Evolutionary conservation across 2,113 vertebrate species (phyloP).

Genomic region (human (Homo sapiens)): DNA sequence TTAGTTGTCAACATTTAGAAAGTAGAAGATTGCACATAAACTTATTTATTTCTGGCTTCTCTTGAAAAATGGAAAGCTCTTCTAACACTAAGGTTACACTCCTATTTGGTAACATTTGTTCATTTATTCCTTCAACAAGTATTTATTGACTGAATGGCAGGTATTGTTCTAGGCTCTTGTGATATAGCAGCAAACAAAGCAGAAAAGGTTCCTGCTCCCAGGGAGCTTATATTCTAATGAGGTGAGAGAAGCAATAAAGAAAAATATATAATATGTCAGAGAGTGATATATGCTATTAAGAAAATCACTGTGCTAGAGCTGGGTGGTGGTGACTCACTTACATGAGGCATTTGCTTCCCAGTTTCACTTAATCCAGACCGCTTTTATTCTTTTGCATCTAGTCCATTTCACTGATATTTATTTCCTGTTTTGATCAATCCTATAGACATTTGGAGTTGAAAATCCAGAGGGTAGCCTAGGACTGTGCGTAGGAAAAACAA

Average conservation of each 20-base stretch:
- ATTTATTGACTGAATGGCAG: neutral
- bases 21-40: neutral
- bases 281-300: neutral
- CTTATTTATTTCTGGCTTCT: slow-evolving; percentile 33
- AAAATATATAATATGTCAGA: neutral
- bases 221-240: neutral
- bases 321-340: neutral
- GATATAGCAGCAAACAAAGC: neutral
- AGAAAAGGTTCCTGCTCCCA: neutral
- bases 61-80: slow-evolving; percentile 26
- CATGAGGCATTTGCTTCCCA: neutral
- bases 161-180: neutral
- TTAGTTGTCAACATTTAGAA: slow-evolving; percentile 22
- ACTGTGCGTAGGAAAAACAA: neutral
- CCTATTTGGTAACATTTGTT: neutral
- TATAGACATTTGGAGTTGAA: neutral
- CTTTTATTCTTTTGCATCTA: neutral
- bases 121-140: neutral
- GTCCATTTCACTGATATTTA: neutral
- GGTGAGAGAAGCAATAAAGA: neutral
- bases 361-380: neutral
- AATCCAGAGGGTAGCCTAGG: neutral
- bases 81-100: neutral
- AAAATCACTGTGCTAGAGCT: neutral
- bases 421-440: neutral